These are phyloP conservation scores for Helogale parvula DNA, from an alignment of 2,113 vertebrate genomes.

Conservation along the genomic window DNA sequence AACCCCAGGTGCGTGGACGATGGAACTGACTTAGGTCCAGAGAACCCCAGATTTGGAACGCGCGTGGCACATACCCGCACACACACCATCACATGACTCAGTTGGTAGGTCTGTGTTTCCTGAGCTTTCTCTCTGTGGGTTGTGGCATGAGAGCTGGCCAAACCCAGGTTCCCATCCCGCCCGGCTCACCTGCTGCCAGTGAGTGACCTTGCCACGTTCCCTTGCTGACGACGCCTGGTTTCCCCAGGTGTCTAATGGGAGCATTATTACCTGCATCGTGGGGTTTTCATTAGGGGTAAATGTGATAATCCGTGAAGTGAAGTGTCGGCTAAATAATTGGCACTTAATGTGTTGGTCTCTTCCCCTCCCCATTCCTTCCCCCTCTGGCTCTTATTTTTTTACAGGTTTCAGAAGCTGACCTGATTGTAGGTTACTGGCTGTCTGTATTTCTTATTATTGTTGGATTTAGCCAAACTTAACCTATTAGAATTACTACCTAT, in stretches of 20 bases:
- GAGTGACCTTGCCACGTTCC: background rate
- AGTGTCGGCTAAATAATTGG: accelerated
- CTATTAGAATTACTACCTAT: background rate
- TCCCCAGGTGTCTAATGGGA: background rate
- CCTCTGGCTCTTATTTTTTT: background rate
- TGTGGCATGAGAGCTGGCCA: background rate
- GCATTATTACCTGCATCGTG: background rate
- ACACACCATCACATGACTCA: accelerated
- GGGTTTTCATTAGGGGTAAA: background rate
- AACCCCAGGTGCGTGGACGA: accelerated
- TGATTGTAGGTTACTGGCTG: background rate
- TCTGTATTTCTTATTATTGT: background rate
- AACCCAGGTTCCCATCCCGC: background rate
- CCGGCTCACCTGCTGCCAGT: background rate
- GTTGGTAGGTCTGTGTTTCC: background rate
- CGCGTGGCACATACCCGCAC: accelerated
- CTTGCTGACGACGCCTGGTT: background rate
- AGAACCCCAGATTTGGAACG: accelerated
- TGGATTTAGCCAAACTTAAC: background rate
- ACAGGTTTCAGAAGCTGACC: background rate
- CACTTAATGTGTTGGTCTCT: background rate
- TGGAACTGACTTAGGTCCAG: background rate
- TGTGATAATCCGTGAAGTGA: background rate
- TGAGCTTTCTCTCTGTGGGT: background rate
- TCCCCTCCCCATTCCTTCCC: accelerated